These are phyloP conservation scores for Rhynchopsitta pachyrhyncha DNA, from an alignment of 2,113 vertebrate species.

Conservation along the genomic window DNA sequence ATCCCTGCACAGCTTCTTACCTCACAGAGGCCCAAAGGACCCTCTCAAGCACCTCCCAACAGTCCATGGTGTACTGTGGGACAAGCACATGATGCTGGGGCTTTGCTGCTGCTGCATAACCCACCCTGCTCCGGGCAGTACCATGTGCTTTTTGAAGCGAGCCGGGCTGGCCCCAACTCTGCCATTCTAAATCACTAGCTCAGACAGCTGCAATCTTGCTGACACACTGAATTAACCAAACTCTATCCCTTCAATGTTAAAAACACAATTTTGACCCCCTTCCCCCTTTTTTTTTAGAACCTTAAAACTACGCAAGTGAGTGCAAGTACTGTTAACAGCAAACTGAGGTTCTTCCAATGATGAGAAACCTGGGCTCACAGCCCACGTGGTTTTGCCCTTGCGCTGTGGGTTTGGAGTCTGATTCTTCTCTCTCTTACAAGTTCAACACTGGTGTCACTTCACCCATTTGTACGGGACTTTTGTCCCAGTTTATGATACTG, in stretches of 20 bases:
- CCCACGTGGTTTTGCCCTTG: background rate
- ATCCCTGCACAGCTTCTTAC: background rate
- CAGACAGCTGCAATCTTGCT: background rate
- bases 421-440: background rate
- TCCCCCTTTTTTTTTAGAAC: background rate
- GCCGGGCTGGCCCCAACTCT: background rate
- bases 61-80: fast-evolving
- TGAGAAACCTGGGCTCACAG: background rate
- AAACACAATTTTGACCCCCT: background rate
- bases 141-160: background rate
- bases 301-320: background rate
- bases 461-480: background rate
- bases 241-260: background rate
- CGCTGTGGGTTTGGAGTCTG: background rate
- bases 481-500: background rate
- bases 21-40: background rate
- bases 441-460: background rate
- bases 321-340: background rate
- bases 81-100: background rate
- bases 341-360: background rate
- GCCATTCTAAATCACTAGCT: background rate
- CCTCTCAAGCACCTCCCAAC: fast-evolving
- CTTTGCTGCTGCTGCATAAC: background rate
- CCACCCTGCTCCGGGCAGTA: background rate
- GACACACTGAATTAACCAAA: background rate